These are phyloP conservation scores for Corythornis vintsioides DNA, from an alignment of 2,113 vertebrate species.

Conservation along the genomic window DNA sequence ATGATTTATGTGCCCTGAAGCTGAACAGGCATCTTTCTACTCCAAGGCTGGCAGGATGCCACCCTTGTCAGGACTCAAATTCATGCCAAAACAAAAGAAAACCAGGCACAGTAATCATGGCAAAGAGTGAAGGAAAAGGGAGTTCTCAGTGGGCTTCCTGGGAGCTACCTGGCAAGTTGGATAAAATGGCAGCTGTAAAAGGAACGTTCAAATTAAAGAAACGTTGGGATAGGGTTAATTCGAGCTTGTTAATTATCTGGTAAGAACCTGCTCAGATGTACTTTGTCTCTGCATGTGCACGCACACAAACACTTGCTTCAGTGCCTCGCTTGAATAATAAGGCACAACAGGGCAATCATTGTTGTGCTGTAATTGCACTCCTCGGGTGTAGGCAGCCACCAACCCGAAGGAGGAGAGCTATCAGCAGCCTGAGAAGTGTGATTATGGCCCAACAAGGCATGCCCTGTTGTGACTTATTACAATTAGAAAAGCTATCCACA, in stretches of 20 bases:
- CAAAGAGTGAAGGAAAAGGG: not conserved
- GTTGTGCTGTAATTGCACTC: conserved; percentile 64
- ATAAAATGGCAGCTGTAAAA: not conserved
- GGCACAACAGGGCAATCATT: conserved; percentile 68
- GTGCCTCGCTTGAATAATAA: conserved; percentile 66
- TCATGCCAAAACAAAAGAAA: not conserved
- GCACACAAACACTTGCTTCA: conserved; percentile 66
- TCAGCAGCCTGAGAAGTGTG: conserved; percentile 66
- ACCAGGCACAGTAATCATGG: not conserved
- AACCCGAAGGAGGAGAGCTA: conserved; percentile 56
- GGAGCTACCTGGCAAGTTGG: not conserved
- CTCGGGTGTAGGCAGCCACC: conserved; percentile 34
- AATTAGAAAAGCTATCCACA: conserved; percentile 64
- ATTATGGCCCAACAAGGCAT: conserved; percentile 73
- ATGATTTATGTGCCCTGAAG: not conserved
- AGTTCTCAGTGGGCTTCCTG: not conserved
- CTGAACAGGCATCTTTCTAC: not conserved
- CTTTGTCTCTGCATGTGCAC: conserved; percentile 62
- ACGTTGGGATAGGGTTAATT: conserved; percentile 48
- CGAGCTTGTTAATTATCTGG: conserved; percentile 54
- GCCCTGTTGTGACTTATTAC: conserved; percentile 71
- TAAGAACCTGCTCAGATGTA: conserved; percentile 63
- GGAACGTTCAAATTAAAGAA: not conserved
- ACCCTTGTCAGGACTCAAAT: not conserved
- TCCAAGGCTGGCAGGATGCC: not conserved